Base-by-base conservation (phyloP, 2,797 vertebrate species). In the Rhinophrynus dorsalis region DNA sequence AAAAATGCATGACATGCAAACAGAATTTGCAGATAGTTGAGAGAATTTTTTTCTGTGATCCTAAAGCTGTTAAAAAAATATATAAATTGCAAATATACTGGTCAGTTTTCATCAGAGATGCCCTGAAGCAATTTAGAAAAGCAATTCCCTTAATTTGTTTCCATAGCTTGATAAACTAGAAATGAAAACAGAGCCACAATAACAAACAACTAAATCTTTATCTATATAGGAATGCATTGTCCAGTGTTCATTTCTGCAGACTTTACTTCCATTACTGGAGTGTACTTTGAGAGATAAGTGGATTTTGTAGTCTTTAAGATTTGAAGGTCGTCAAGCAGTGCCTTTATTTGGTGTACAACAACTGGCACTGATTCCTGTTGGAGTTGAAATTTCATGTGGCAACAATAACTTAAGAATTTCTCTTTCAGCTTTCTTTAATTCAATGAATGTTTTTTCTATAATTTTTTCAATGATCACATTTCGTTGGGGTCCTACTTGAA, bases 81-180 rank as follows among this genome's bases (percentile, higher is more conserved):
- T 83, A 38, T 13, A 15, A 23, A 42, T 11, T 40, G 59, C 70
- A 75, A 51, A 30, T 42, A 2, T 15, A 9, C 6, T 6, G 13
- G 42, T 73, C 55, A 73, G 66, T 8, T 10, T 20, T 18, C 2
- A 17, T 0, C 3, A 76, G 37, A 6, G 17, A 0, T 0, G 3
- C 35, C 1, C 23, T 0, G 18, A 24, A 78, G 0, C 50, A 81
- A 84, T 6, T 1, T 8, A 73, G 29, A 32, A 63, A 98, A 96
- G 0, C 93, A 94, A 80, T 84, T 92, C 76, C 80, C 79, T 85
- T 88, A 82, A 80, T 95, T 94, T 82, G 91, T 91, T 90, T 98
- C 96, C 96, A 99, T 97, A 80, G 93, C 89, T 84, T 97, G 95
- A 84, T 97, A 98, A 67, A 99, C 86, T 66, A 95, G 79, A 83